Evolutionary conservation across 2,113 vertebrate genomes (phyloP).

Genomic region (Bungarus multicinctus): DNA sequence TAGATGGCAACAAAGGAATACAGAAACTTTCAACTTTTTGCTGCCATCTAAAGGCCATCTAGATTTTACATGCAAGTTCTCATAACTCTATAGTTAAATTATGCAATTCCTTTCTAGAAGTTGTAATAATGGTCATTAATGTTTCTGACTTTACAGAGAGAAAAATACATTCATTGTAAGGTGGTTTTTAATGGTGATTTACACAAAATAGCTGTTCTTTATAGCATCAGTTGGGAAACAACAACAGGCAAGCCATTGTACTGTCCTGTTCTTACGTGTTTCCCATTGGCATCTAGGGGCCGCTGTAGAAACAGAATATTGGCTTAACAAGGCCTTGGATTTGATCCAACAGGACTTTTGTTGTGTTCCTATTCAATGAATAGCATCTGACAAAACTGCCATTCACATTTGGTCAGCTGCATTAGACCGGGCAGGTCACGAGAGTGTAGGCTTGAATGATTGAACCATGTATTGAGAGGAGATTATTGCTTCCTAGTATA

Average conservation of each 20-base stretch:
- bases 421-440: neutral
- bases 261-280: neutral
- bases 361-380: neutral
- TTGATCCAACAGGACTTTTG: neutral
- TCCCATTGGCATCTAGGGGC: neutral
- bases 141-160: neutral
- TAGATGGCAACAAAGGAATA: neutral
- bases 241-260: neutral
- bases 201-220: neutral
- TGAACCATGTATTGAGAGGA: constrained; percentile 2
- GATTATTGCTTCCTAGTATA: constrained; percentile 1
- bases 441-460: neutral
- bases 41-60: neutral
- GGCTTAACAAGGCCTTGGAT: neutral
- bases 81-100: neutral
- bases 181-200: neutral
- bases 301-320: neutral
- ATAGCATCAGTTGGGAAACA: neutral
- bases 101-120: neutral
- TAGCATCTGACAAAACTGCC: neutral
- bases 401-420: neutral
- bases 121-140: neutral
- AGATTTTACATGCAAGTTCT: neutral
- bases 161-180: neutral
- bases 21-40: neutral